Conservation (phyloP, 2,888 invertebrate species). For the Seladonia tumulorum region DNA sequence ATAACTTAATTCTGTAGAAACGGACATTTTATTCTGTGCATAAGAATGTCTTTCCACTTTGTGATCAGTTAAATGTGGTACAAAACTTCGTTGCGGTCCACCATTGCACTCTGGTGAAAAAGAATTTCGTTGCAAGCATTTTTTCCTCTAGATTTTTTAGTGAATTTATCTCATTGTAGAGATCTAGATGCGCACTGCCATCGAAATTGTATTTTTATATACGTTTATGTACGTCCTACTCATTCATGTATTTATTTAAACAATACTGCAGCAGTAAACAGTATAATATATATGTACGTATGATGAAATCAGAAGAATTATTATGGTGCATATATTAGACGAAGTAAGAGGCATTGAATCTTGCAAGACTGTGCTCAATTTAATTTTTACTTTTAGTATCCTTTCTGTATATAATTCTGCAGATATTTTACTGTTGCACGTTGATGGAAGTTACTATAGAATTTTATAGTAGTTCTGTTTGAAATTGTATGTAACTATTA, state of each 20-base stretch:
- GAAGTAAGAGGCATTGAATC: not conserved
- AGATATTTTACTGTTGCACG: not conserved
- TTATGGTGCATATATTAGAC: not conserved
- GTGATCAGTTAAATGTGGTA: slow-evolving; percentile 15
- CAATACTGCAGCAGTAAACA: not conserved
- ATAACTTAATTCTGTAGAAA: slow-evolving; percentile 5
- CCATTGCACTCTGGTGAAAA: not conserved
- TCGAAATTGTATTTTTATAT: not conserved
- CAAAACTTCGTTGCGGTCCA: not conserved
- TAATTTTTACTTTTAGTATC: not conserved
- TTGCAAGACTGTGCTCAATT: not conserved
- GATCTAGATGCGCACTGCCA: not conserved
- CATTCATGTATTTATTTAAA: slow-evolving; percentile 12
- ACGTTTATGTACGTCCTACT: not conserved
- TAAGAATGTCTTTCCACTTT: not conserved
- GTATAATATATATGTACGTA: not conserved
- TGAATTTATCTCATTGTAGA: not conserved
- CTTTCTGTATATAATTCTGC: not conserved
- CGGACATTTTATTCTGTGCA: slow-evolving; percentile 15
- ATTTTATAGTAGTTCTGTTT: not conserved
- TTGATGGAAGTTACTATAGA: not conserved
- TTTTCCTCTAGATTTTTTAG: not conserved
- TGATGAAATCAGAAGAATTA: not conserved
- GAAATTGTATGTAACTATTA: not conserved
- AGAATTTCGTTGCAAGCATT: not conserved